phyloP scores from a whole-genome alignment of 1,140 invertebrate genomes.

The Drosophila ogumai region DNA sequence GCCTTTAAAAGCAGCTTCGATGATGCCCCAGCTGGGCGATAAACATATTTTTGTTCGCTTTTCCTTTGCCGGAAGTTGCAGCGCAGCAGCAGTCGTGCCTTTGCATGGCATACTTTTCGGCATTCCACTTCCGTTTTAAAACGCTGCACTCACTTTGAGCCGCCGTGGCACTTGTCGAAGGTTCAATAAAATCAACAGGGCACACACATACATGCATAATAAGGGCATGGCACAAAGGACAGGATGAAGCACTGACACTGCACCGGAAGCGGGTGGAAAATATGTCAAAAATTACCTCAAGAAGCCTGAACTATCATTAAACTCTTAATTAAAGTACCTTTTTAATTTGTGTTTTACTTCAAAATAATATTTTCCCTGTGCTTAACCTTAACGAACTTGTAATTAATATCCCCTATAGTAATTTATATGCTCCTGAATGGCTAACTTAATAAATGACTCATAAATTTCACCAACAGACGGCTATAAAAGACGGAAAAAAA shows the following conservation, averaged over 20 bases:
- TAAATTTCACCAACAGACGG: slow-evolving; percentile 60
- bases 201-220: slow-evolving; percentile 16
- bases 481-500: slow-evolving; percentile 55
- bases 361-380: no score
- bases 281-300: slow-evolving; percentile 37
- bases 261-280: slow-evolving; percentile 18
- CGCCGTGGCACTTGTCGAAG: slow-evolving; percentile 57
- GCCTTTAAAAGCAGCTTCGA: slow-evolving; percentile 73
- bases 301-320: not conserved
- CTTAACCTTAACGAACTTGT: not conserved
- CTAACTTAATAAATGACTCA: slow-evolving; percentile 69
- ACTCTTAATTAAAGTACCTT: not conserved
- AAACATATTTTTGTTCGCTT: slow-evolving; percentile 46
- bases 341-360: no score
- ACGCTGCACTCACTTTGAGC: slow-evolving; percentile 58
- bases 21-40: slow-evolving; percentile 47
- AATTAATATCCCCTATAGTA: slow-evolving; percentile 53
- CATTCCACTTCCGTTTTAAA: slow-evolving; percentile 59
- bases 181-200: slow-evolving; percentile 76
- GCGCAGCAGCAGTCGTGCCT: slow-evolving; percentile 53
- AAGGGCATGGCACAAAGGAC: slow-evolving; percentile 56
- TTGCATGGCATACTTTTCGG: slow-evolving; percentile 73
- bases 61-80: slow-evolving; percentile 37
- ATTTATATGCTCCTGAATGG: slow-evolving; percentile 44
- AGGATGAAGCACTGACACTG: slow-evolving; percentile 7